Evolutionary conservation across 1,140 invertebrate species (phyloP).

Genomic region (Bombyx mandarina): DNA sequence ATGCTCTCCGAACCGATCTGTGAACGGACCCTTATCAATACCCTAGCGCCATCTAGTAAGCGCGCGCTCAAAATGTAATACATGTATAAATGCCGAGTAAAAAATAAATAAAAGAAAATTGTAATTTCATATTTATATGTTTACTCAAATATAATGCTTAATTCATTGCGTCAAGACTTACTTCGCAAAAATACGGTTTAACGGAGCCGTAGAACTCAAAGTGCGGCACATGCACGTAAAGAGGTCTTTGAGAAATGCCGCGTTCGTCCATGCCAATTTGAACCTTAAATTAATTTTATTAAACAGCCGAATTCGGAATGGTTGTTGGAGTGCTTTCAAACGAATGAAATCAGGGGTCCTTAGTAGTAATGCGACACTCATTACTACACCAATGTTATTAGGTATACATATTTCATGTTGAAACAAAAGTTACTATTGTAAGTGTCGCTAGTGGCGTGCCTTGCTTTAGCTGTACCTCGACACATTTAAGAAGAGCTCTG

Average conservation of each 20-base stretch:
- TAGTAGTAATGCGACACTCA: constrained; percentile 2
- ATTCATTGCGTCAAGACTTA: constrained; percentile 1
- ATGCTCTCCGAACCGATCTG: too few relatives aligned
- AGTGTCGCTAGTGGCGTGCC: neutral
- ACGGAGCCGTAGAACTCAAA: constrained; percentile 5
- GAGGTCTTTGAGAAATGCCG: neutral
- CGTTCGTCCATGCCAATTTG: constrained; percentile 2
- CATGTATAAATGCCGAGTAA: too few relatives aligned
- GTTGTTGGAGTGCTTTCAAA: constrained; percentile 4
- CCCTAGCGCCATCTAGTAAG: too few relatives aligned
- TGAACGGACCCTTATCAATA: too few relatives aligned
- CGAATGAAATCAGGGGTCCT: neutral
- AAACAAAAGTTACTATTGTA: constrained; percentile 7
- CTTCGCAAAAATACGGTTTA: constrained; percentile 1
- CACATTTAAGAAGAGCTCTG: neutral
- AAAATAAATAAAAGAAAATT: too few relatives aligned
- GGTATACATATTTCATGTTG: constrained; percentile 5
- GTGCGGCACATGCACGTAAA: neutral
- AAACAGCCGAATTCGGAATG: constrained; percentile 2
- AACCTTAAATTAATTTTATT: neutral
- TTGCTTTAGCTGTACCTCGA: constrained; percentile 1
- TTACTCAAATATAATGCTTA: neutral
- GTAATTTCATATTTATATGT: constrained; percentile 2
- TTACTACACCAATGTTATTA: neutral
- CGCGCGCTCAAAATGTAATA: too few relatives aligned